phyloP scores from a whole-genome alignment of 1,140 invertebrate species.

The Drosophila nannoptera region DNA sequence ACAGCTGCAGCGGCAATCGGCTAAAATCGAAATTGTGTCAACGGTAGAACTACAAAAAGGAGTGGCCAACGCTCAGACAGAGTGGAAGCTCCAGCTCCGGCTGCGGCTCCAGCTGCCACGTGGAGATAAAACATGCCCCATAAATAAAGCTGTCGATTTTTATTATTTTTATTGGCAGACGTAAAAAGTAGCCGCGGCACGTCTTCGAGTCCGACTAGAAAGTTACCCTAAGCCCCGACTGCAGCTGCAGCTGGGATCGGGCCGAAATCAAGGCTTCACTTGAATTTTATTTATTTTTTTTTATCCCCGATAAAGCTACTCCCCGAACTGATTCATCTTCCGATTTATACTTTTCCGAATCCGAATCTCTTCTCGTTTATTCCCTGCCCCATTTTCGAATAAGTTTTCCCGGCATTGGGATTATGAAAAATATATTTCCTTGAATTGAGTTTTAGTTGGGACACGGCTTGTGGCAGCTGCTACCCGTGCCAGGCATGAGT shows the following conservation, averaged over 20 bases:
- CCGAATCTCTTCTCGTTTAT: no score
- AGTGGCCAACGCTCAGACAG: constrained; percentile 35
- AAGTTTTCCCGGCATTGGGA: no score
- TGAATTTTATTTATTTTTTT: no score
- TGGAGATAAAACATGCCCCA: constrained; percentile 41
- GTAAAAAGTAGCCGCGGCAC: constrained; percentile 3
- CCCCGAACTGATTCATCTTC: no score
- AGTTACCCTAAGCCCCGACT: no score
- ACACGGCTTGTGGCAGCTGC: constrained; percentile 9
- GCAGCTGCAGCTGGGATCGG: no score
- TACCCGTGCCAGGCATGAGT: constrained; percentile 4
- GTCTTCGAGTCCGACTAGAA: no score
- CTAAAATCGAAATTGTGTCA: constrained; percentile 60
- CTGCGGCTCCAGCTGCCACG: constrained; percentile 9
- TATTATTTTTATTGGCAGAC: constrained; percentile 44
- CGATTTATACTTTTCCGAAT: no score
- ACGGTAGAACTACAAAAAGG: constrained; percentile 54
- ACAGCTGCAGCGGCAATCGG: constrained; percentile 17
- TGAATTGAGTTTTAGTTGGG: constrained; percentile 27
- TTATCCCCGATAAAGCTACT: no score
- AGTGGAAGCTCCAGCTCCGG: neutral
- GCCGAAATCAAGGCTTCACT: no score
- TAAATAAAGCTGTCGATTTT: constrained; percentile 45
- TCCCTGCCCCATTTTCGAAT: no score
- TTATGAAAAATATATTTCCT: constrained; percentile 5